Base-by-base conservation (phyloP, 2,888 invertebrate genomes). In the Spodoptera picta region DNA sequence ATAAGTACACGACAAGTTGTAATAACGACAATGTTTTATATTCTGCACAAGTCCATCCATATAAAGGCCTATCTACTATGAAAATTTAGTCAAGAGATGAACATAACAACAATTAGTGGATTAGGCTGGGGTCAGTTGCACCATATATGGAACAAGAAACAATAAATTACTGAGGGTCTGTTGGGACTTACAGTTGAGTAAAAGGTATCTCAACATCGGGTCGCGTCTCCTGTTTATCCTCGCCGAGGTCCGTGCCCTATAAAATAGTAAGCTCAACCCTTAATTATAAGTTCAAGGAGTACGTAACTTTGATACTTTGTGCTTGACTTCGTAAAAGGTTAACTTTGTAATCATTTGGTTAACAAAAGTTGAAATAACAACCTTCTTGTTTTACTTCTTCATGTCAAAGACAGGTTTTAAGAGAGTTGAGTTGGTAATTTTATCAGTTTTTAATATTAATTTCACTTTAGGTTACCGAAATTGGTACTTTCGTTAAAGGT, bases 91-190 rank as follows among this genome's bases (percentile, higher is more conserved):
- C 36, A 48, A 46, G n/a, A 24, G 10, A 36, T 53, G n/a, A 48
- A 45, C 50, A 58, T 51, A 50, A 56, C 43, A 3, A 46, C 14
- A 51, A 14, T 19, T 5, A 27, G 42, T 11, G 51, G 48, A 41
- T 54, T 31, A 58, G 58, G 53, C 47, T 7, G 54, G 69, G 57
- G 59, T 44, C 45, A 56, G 51, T 48, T 54, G 51, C 14, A 46
- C 23, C 48, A 73, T 12, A 42, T 31, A 41, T 48, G 14, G 19
- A 51, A 48, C 43, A 48, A 42, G 23, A 47, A 4, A 27, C 27
- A 46, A 60, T 62, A 62, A 55, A 69, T 73, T 55, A 62, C 45
- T 74, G 41, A 46, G 9, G 46, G 58, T 49, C 48, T 55, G 10
- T 7, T 9, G 58, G 57, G 69, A 54, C 19, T 7, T 36, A 31